Evolutionary conservation across 2,113 vertebrate species (phyloP).

Genomic region (Phrynocephalus versicolor): DNA sequence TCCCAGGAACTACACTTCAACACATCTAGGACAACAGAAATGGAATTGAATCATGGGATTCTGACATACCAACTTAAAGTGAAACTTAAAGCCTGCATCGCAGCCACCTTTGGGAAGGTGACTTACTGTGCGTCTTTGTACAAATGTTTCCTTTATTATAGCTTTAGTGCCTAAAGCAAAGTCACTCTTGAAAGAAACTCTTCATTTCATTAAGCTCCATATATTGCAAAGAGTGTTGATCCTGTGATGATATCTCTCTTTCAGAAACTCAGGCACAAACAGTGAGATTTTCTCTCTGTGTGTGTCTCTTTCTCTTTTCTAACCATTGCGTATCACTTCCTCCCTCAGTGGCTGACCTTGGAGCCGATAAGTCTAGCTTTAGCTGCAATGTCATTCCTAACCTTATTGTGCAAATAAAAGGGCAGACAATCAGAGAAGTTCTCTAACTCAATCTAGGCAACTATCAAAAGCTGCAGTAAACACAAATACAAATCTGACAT

Average conservation of each 20-base stretch:
- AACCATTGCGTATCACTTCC: slow-evolving; percentile 72
- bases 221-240: slow-evolving; percentile 44
- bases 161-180: neutral
- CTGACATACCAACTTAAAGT: neutral
- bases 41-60: neutral
- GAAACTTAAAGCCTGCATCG: neutral
- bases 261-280: neutral
- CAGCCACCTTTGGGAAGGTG: neutral
- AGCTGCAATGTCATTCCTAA: slow-evolving; percentile 77
- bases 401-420: slow-evolving; percentile 76
- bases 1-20: neutral
- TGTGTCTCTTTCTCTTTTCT: slow-evolving; percentile 32
- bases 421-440: slow-evolving; percentile 65
- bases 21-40: neutral
- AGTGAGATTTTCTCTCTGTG: too few relatives aligned
- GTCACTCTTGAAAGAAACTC: slow-evolving; percentile 29
- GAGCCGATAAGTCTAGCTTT: slow-evolving; percentile 79
- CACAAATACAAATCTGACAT: slow-evolving; percentile 55
- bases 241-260: slow-evolving; percentile 38
- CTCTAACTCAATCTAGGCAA: slow-evolving; percentile 70
- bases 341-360: slow-evolving; percentile 77
- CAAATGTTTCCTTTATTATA: neutral
- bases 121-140: neutral
- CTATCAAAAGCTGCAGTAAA: slow-evolving; percentile 65
- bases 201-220: slow-evolving; percentile 55